Evolutionary conservation across 2,888 invertebrate genomes (phyloP).

Genomic region (Parochlus steinenii): DNA sequence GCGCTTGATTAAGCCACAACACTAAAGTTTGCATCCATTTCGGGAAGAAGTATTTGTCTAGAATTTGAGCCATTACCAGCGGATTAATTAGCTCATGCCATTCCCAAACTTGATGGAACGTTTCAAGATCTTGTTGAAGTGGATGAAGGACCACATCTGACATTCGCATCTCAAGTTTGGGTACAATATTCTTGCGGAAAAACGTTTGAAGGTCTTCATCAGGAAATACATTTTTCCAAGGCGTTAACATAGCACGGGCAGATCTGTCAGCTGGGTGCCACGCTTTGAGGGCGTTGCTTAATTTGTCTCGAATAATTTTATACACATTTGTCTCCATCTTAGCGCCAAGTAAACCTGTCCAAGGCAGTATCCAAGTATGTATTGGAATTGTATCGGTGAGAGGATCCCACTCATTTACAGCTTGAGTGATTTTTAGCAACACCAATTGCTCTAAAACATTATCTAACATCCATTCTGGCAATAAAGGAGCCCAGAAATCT

Average conservation of each 20-base stretch:
- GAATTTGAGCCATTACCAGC: constrained; percentile 56
- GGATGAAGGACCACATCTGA: constrained; percentile 52
- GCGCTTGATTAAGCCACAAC: constrained; percentile 81
- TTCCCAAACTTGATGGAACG: constrained; percentile 68
- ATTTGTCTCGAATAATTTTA: constrained; percentile 80
- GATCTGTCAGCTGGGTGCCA: constrained; percentile 95
- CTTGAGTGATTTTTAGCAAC: constrained; percentile 52
- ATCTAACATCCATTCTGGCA: constrained; percentile 71
- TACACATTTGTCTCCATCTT: constrained; percentile 44
- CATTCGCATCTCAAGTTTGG: constrained; percentile 65
- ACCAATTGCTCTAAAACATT: constrained; percentile 70
- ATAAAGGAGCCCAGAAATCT: constrained; percentile 60
- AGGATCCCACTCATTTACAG: constrained; percentile 89
- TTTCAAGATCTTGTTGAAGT: constrained; percentile 50
- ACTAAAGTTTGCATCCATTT: constrained; percentile 75
- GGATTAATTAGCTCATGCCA: constrained; percentile 79
- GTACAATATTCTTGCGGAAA: constrained; percentile 70
- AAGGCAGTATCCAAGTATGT: constrained; percentile 94
- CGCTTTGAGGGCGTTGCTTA: constrained; percentile 71
- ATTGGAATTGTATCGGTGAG: constrained; percentile 87
- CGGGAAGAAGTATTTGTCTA: constrained; percentile 84
- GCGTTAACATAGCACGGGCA: constrained; percentile 76
- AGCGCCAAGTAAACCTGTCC: constrained; percentile 70
- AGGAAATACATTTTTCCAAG: constrained; percentile 70
- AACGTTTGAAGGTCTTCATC: constrained; percentile 64